Conservation (phyloP, 2,113 vertebrate genomes). For the Pogonocichla stellata region DNA sequence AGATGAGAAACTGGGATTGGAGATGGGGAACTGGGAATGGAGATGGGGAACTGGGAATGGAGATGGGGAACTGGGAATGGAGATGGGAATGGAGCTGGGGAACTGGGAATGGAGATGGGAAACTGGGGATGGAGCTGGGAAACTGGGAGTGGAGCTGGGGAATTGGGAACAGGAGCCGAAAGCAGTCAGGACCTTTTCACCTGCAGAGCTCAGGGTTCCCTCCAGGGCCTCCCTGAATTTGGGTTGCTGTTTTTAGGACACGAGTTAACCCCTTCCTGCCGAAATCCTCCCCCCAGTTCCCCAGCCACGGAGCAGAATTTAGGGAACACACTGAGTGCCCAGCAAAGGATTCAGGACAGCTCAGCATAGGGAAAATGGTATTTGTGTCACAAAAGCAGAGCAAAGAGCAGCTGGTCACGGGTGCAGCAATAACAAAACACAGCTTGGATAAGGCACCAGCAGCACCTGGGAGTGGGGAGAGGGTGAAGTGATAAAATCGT, state of each 20-base stretch:
- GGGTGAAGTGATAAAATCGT: neutral
- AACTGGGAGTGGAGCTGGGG: neutral
- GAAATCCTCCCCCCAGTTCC: neutral
- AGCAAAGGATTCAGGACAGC: neutral
- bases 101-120: too few species aligned
- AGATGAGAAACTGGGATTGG: too few species aligned
- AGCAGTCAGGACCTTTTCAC: neutral
- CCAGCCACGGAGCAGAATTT: fast-evolving
- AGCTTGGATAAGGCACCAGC: neutral
- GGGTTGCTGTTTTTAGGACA: neutral
- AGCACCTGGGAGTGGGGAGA: neutral
- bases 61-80: neutral
- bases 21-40: neutral
- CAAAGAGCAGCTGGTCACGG: slow-evolving; percentile 21
- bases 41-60: neutral
- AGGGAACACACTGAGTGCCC: neutral
- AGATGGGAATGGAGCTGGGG: neutral
- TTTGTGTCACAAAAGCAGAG: neutral
- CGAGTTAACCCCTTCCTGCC: neutral
- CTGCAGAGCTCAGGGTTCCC: neutral
- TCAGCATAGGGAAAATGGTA: neutral
- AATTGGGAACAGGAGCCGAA: neutral
- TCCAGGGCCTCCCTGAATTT: neutral
- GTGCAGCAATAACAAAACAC: neutral
- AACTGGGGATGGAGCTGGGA: too few species aligned